Percentiles rank a stretch among this genome's conserved stretches.
Conservation (phyloP, 2,797 vertebrate genomes). For the Enteromius unitaeniatus region DNA sequence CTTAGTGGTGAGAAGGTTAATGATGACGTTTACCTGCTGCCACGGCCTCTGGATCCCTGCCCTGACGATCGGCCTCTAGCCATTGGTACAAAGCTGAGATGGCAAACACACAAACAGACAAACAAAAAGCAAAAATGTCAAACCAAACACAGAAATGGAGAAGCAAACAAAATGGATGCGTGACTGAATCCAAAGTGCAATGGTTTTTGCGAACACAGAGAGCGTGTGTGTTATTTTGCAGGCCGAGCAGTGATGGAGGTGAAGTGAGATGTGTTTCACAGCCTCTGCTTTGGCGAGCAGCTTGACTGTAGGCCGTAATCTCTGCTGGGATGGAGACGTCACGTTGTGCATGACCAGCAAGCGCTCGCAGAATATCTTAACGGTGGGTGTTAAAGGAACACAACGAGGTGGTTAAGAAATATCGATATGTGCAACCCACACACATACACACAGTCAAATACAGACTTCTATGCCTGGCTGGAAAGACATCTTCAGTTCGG, state of each 20-base stretch:
- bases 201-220: slow-evolving; percentile 17
- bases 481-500: not conserved
- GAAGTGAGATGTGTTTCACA: not conserved
- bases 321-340: slow-evolving; percentile 1
- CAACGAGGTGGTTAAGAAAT: not conserved
- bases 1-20: slow-evolving; percentile 15
- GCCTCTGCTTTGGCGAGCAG: slow-evolving; percentile 8
- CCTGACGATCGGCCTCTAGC: slow-evolving; percentile 93
- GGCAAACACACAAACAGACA: slow-evolving; percentile 81
- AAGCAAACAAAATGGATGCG: slow-evolving; percentile 44
- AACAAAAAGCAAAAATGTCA: slow-evolving; percentile 69
- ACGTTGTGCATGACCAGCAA: not conserved
- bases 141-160: slow-evolving; percentile 62
- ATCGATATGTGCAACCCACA: slow-evolving; percentile 19
- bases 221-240: slow-evolving; percentile 44
- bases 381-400: slow-evolving; percentile 27
- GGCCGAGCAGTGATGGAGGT: not conserved
- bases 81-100: slow-evolving; percentile 92
- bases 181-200: not conserved
- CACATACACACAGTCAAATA: not conserved
- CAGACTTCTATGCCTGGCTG: not conserved
- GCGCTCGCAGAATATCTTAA: not conserved
- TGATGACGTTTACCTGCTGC: slow-evolving; percentile 87
- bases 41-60: slow-evolving; percentile 85
- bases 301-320: slow-evolving; percentile 6